Percentiles rank a stretch among this genome's conserved stretches.
Evolutionary conservation across 2,113 vertebrate genomes (phyloP).

Genomic region (Pygathrix nemaeus): DNA sequence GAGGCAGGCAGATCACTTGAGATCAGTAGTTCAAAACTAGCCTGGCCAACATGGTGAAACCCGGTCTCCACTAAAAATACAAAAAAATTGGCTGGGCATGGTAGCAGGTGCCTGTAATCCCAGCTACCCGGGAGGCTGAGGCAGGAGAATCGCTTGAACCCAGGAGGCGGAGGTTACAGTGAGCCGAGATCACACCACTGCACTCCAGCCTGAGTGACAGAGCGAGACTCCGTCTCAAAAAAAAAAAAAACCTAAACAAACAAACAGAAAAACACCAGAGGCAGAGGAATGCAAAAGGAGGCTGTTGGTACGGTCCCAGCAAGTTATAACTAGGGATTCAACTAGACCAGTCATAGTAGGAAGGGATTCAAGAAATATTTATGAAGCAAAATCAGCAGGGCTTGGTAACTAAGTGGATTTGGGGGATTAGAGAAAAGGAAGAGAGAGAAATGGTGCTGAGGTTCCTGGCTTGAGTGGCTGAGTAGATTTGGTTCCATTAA

Average conservation of each 20-base stretch:
- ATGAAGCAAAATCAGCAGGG: neutral
- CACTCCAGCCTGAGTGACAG: neutral
- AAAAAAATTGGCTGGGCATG: too few relatives aligned
- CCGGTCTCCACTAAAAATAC: too few relatives aligned
- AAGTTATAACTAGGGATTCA: neutral
- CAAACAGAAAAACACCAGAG: too few relatives aligned
- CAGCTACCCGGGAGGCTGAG: too few relatives aligned
- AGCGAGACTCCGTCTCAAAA: neutral
- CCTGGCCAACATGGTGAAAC: too few relatives aligned
- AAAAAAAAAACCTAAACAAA: too few relatives aligned
- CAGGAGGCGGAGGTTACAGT: too few relatives aligned
- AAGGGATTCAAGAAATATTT: neutral
- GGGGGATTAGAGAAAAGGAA: neutral
- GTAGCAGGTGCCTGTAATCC: too few relatives aligned
- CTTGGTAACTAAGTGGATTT: neutral
- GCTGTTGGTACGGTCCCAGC: neutral
- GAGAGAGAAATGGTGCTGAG: neutral
- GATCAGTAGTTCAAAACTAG: too few relatives aligned
- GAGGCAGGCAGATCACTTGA: too few relatives aligned
- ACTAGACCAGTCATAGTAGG: neutral
- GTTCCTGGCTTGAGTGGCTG: neutral
- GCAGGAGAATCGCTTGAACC: too few relatives aligned
- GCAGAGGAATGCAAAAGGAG: neutral
- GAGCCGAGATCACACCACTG: too few relatives aligned
- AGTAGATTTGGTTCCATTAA: neutral